Base-by-base conservation (phyloP, 2,888 invertebrate species). In the Leucozona laternaria region DNA sequence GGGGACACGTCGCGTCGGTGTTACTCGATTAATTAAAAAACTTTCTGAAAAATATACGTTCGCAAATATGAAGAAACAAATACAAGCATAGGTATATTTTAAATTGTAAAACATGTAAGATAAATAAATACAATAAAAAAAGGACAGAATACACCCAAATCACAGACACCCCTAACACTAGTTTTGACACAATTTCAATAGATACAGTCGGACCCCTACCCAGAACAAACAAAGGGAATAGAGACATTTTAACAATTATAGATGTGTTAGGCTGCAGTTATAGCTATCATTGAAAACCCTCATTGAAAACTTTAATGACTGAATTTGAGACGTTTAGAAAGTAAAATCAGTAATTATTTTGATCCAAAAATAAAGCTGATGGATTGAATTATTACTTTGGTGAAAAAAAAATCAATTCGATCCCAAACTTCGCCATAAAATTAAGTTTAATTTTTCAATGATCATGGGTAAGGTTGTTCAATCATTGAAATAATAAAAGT, bases 21-120 rank as follows among this genome's bases (percentile, higher is more conserved):
- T 43, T 31, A 66, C 43, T 10, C 11, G 66, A 45, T 13, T 66
- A 25, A 28, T 43, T 17, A 40, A 66, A 66, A 66, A 28, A 48
- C 8, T 25, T 40, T 48, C 45, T 7, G n/a, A 57, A 13, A 57
- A 57, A 57, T 57, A 57, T n/a, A 34, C 17, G 10, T 17, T 45
- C 20, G 15, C 73, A n/a, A 84, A 79, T 13, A 34, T 73, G 22
- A 37, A 72, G 25, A 75, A 64, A 57, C 20, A 48, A 64, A 75
- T 76, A 25, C 73, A 78, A 28, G 57, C 60, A 78, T 64, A n/a
- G n/a, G n/a, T n/a, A 70, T 48, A 55, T 76, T 25, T 70, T 55
- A 13, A 76, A 84, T 66, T 66, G 79, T 10, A 66, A 76, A 34
- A 40, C 40, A 40, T 82, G 71, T 17, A 72, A 64, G 11, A n/a